phyloP scores from a whole-genome alignment of 2,113 vertebrate genomes.

The Myxocyprinus asiaticus region DNA sequence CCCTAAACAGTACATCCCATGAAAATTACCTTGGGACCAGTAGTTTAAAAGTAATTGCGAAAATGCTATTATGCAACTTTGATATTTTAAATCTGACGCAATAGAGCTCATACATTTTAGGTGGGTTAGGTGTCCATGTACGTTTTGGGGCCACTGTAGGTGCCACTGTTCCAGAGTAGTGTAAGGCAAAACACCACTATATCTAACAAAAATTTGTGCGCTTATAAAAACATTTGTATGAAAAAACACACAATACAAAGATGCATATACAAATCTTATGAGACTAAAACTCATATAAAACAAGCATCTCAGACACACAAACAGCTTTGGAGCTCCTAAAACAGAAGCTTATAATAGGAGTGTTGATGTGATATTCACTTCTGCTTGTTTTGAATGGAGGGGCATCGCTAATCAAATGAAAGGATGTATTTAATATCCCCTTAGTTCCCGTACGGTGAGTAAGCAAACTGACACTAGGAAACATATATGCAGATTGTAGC shows the following conservation, averaged over 20 bases:
- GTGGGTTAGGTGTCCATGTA: no score
- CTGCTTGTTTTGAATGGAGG: conserved; percentile 31
- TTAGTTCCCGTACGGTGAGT: conserved; percentile 32
- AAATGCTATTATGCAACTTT: no score
- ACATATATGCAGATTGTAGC: conserved; percentile 40
- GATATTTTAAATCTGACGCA: no score
- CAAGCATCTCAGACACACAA: conserved; percentile 1
- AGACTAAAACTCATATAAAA: conserved; percentile 10
- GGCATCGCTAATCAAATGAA: conserved; percentile 51
- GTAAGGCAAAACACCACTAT: no score
- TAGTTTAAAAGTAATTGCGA: no score
- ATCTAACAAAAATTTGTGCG: no score
- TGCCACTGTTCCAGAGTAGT: no score
- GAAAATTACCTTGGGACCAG: no score
- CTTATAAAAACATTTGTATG: background rate
- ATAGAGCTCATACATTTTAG: no score
- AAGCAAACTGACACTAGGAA: conserved; percentile 34
- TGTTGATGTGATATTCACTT: conserved; percentile 39
- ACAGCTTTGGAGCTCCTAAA: conserved; percentile 19
- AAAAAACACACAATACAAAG: background rate
- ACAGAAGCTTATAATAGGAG: conserved; percentile 20
- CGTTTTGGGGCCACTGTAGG: no score
- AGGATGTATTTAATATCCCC: conserved; percentile 45
- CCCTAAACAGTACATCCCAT: no score
- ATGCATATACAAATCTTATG: background rate